A percentile compares a stretch with the other conserved stretches of the same genome.
These are phyloP conservation scores for Solenodon paradoxus DNA, from an alignment of 2,113 vertebrate species.

Conservation along the genomic window DNA sequence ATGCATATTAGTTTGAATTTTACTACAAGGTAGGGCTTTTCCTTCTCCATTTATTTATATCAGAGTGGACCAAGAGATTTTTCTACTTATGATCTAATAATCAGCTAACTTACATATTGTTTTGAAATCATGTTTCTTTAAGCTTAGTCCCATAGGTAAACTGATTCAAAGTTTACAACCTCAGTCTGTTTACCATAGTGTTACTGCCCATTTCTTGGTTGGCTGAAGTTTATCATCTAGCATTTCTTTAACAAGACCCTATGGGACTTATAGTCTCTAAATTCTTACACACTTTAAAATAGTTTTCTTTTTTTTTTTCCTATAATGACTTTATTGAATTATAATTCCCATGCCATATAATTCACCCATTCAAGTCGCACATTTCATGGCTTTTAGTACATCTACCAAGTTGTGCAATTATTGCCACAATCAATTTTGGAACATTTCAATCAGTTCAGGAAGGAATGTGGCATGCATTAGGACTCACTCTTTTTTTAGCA, in stretches of 20 bases:
- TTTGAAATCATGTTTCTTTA: neutral
- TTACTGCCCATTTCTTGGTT: conserved; percentile 52
- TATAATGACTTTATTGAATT: conserved; percentile 44
- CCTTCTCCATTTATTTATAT: neutral
- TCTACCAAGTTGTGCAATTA: neutral
- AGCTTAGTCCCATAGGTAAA: neutral
- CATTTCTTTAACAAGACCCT: conserved; percentile 61
- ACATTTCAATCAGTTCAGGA: neutral
- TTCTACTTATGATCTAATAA: neutral
- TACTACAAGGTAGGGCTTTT: neutral
- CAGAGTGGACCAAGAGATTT: neutral
- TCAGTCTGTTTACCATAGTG: conserved; percentile 5
- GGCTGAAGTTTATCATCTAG: conserved; percentile 53
- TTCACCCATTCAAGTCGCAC: neutral
- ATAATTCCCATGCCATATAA: neutral
- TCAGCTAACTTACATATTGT: neutral
- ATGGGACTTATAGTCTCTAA: conserved; percentile 52
- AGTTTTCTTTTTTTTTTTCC: neutral
- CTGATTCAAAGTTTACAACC: neutral
- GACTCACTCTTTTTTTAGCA: no score
- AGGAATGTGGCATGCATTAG: neutral
- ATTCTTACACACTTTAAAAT: conserved; percentile 25
- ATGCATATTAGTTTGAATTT: neutral
- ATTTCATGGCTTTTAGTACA: neutral
- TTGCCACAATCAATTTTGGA: neutral